Evolutionary conservation across 2,888 invertebrate genomes (phyloP), one percentile per base, ranked within the genome.

Genomic region (Ormyrus nitidulus): DNA sequence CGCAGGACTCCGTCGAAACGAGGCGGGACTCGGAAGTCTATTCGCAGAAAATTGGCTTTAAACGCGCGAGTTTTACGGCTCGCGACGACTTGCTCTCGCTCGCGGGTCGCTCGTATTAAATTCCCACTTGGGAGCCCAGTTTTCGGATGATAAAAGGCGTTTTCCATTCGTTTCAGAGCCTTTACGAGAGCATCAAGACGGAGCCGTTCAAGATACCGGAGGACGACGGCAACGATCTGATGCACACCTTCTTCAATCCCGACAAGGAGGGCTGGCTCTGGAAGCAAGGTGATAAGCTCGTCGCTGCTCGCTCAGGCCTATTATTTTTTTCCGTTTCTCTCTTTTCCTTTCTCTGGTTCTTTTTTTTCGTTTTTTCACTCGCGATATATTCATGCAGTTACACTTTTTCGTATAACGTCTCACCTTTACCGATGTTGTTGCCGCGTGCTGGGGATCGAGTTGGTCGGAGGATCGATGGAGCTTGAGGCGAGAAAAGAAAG

Each of bases 151-250:
- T 73, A 75, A 79, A 48, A 71, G 5, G 3, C 6, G 1, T 51
- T 65, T 82, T 69, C 53, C 72, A 84, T 81, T 82, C 84, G 84
- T 87, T 93, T 92, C 92, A 97, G 96, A 97, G 97, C 89, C 91
- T 97, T 86, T 99, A 98, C 92, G 98, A 99, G 91, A 98, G 97
- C 90, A 99, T 99, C 92, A 98, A 99, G 93, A 98, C 98, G 84
- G 99, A 99, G 92, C 99, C 99, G 58, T 99, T 99, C 92, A 99
- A 99, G 92, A 99, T 99, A 88, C 99, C 99, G 7, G 99, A 99
- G 91, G 99, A 99, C 92, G 99, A 99, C 92, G 98, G 99, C 81
- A 99, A 99, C 92, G 99, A 99, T 92, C 93, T 99, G 89, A 99
- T 99, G 98, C 98, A 98, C 91, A 99, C 99, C 59, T 99, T 99